Evolutionary conservation across 2,888 invertebrate species (phyloP).

Genomic region (Perizoma affinitatum): DNA sequence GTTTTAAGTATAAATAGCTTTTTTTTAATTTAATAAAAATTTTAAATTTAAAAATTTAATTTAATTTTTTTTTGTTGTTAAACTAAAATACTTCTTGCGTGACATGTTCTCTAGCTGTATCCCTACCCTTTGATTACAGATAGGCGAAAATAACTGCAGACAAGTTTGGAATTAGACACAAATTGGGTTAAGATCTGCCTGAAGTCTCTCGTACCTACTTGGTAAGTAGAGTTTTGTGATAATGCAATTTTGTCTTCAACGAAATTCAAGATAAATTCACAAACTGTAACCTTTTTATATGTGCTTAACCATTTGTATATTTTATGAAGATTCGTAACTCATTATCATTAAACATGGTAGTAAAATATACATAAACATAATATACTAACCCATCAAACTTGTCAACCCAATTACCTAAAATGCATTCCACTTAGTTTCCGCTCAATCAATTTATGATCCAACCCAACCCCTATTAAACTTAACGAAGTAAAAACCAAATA

Average conservation of each 20-base stretch:
- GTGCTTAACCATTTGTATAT: no score
- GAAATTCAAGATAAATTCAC: no score
- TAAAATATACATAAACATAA: background rate
- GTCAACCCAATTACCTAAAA: constrained; percentile 14
- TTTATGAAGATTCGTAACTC: no score
- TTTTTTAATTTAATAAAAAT: no score
- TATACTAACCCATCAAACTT: constrained; percentile 2
- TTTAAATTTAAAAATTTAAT: no score
- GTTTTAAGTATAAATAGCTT: no score
- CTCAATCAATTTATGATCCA: constrained; percentile 27
- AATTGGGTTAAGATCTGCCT: constrained; percentile 31
- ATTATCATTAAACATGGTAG: no score
- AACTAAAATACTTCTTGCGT: no score
- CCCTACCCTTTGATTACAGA: constrained; percentile 13
- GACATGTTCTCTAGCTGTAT: constrained; percentile 7
- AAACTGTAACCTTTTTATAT: no score
- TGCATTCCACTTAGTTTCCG: constrained; percentile 19
- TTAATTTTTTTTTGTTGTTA: no score
- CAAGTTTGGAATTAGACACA: constrained; percentile 29
- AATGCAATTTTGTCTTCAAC: no score
- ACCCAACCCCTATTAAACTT: constrained; percentile 26
- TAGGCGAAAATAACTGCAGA: constrained; percentile 30
- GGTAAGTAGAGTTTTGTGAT: no score
- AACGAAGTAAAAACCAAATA: constrained; percentile 37
- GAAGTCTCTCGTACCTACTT: background rate